Percentiles rank a stretch among this genome's conserved stretches.
Conservation (phyloP, 2,113 vertebrate species). For the Carettochelys insculpta region DNA sequence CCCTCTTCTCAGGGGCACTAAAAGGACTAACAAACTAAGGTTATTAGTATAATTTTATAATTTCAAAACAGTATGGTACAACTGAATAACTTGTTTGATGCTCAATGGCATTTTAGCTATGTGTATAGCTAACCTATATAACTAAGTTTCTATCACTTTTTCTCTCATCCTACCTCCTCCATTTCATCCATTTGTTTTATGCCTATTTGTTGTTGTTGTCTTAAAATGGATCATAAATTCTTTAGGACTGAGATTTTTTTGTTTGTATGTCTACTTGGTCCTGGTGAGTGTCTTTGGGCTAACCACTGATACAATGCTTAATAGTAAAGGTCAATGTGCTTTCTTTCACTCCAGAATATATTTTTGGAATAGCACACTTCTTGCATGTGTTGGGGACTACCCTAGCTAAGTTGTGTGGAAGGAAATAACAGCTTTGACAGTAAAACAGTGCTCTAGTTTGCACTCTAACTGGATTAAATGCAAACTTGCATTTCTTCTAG, state of each 20-base stretch:
- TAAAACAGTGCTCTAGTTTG: background rate
- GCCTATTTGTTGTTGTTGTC: rapidly evolving
- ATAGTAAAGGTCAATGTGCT: background rate
- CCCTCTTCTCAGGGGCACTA: background rate
- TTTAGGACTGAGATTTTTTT: background rate
- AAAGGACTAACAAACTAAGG: background rate
- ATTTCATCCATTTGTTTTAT: background rate
- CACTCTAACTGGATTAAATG: background rate
- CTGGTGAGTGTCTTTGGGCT: background rate
- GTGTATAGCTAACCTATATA: background rate
- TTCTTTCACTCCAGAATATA: background rate
- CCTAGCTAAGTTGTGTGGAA: background rate
- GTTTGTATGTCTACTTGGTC: background rate
- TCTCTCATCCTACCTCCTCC: background rate
- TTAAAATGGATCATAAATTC: background rate
- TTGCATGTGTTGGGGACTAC: background rate
- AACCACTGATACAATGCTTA: background rate
- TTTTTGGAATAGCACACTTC: background rate
- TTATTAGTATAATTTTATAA: background rate
- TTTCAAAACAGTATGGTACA: rapidly evolving
- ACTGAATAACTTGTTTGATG: background rate
- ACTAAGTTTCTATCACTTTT: background rate
- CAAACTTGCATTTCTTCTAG: background rate
- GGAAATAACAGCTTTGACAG: background rate
- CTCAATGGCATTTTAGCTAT: background rate